Conservation (phyloP, 2,888 invertebrate genomes). For the Heliconius cydno region DNA sequence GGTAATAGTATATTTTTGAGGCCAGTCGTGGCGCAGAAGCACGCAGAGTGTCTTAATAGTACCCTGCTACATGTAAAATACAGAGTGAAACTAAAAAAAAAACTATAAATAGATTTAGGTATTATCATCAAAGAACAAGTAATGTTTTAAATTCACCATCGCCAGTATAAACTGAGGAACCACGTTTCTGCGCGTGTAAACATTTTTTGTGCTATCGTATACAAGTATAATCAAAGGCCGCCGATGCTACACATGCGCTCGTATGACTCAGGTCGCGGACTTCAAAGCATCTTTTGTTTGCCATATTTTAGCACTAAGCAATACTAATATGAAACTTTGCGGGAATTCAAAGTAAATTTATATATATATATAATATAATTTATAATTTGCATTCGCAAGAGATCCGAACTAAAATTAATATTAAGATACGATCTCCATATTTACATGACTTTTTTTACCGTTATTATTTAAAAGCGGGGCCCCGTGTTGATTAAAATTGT, state of each 20-base stretch:
- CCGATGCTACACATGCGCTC: conserved; percentile 30
- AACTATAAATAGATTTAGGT: too few species aligned
- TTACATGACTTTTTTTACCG: neutral
- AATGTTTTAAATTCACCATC: conserved; percentile 17
- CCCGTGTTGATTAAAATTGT: conserved; percentile 14
- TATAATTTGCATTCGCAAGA: conserved; percentile 6
- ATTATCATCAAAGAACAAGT: conserved; percentile 15
- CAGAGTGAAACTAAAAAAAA: too few species aligned
- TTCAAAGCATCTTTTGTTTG: conserved; percentile 58
- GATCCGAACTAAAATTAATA: neutral
- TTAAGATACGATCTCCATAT: neutral
- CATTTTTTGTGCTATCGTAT: conserved; percentile 54
- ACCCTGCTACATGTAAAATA: too few species aligned
- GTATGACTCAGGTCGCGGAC: conserved; percentile 46
- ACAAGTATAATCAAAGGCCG: conserved; percentile 32
- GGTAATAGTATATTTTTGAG: neutral
- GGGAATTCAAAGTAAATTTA: conserved; percentile 10
- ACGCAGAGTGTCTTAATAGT: neutral
- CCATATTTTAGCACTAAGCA: conserved; percentile 25
- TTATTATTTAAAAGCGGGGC: neutral
- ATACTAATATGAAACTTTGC: neutral
- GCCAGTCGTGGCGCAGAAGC: neutral
- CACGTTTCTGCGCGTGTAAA: conserved; percentile 32
- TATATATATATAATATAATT: neutral
- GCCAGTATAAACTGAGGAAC: neutral